Conservation (phyloP, 2,113 vertebrate species). For the Etheostoma cragini region DNA sequence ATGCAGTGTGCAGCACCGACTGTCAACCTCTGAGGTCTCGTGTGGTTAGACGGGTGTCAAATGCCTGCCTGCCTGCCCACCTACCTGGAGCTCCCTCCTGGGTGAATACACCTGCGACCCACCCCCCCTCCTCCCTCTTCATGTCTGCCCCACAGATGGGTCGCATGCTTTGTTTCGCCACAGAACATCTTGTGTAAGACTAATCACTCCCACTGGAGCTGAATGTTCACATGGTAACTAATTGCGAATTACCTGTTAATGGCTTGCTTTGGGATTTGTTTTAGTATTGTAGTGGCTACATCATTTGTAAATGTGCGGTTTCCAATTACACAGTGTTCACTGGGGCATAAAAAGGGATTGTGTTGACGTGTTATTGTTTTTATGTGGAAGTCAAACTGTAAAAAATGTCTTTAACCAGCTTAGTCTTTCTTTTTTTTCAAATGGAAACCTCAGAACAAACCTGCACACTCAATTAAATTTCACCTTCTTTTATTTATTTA, state of each 20-base stretch:
- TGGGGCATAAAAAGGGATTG: slow-evolving; percentile 32
- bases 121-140: background rate
- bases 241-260: slow-evolving; percentile 65
- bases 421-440: background rate
- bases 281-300: slow-evolving; percentile 23
- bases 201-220: slow-evolving; percentile 61
- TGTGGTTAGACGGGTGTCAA: slow-evolving; percentile 72
- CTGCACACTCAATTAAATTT: background rate
- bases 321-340: slow-evolving; percentile 51
- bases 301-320: slow-evolving; percentile 48
- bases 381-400: background rate
- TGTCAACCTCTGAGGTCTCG: slow-evolving; percentile 61
- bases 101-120: slow-evolving; percentile 48
- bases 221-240: slow-evolving; percentile 61
- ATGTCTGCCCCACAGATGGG: slow-evolving; percentile 49
- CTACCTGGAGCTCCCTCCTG: slow-evolving; percentile 49
- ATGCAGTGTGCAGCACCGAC: slow-evolving; percentile 55
- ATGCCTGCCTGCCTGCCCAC: slow-evolving; percentile 35
- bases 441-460: background rate
- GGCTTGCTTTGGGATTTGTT: slow-evolving; percentile 60
- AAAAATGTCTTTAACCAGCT: background rate
- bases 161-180: slow-evolving; percentile 36
- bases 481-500: background rate
- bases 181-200: slow-evolving; percentile 58
- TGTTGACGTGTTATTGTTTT: slow-evolving; percentile 32